Evolutionary conservation across 2,888 invertebrate species (phyloP).

Genomic region (Prostheceraeus crozeri): DNA sequence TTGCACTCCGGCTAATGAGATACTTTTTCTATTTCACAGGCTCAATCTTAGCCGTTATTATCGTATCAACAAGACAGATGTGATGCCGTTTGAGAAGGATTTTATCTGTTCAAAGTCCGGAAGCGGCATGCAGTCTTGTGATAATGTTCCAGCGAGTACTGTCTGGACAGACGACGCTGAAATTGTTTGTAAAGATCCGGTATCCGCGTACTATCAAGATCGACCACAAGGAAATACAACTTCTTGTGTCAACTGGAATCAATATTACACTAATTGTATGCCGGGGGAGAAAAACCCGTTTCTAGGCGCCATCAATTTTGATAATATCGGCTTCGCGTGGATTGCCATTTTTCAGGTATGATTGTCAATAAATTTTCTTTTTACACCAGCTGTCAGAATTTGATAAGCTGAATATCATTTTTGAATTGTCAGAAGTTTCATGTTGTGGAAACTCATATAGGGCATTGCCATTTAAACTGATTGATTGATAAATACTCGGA

Average conservation of each 20-base stretch:
- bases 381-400: constrained; percentile 3
- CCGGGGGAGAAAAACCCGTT: constrained; percentile 91
- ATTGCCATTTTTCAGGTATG: constrained; percentile 94
- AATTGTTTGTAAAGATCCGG: constrained; percentile 70
- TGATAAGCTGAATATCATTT: background rate
- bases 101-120: constrained; percentile 90
- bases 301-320: constrained; percentile 96
- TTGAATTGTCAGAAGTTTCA: too few relatives aligned
- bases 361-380: too few relatives aligned
- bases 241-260: constrained; percentile 95
- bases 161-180: constrained; percentile 70
- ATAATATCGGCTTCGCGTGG: constrained; percentile 99
- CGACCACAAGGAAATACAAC: constrained; percentile 50
- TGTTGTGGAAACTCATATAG: too few relatives aligned
- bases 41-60: constrained; percentile 46
- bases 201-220: constrained; percentile 62
- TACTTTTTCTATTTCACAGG: too few relatives aligned
- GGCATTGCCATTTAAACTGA: too few relatives aligned
- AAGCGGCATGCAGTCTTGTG: constrained; percentile 86
- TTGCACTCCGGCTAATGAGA: too few relatives aligned
- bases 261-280: constrained; percentile 89
- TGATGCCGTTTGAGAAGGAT: constrained; percentile 63
- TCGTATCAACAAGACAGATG: constrained; percentile 41
- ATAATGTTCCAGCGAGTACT: constrained; percentile 59
- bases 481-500: too few relatives aligned